phyloP scores from a whole-genome alignment of 2,888 invertebrate genomes.

The Lasioglossum pauxillum region DNA sequence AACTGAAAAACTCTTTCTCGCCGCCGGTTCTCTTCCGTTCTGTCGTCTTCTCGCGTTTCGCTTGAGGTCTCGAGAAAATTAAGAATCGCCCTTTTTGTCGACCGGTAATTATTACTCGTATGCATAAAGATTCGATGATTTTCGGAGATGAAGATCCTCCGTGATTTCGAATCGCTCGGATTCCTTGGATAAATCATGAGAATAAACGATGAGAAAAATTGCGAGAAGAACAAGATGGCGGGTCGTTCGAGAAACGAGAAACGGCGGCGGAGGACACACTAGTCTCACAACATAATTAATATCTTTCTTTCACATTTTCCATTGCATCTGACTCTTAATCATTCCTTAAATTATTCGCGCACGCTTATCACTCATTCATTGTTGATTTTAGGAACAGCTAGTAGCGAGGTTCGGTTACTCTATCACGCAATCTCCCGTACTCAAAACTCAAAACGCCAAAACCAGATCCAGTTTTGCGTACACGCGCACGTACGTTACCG shows the following conservation, averaged over 20 bases:
- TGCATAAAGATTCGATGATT: not conserved
- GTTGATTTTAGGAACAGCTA: constrained; percentile 84
- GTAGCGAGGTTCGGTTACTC: constrained; percentile 84
- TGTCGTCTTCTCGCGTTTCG: constrained; percentile 31
- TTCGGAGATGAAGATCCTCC: not conserved
- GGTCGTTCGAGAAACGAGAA: constrained; percentile 33
- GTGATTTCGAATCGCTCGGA: not conserved
- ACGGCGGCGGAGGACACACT: constrained; percentile 52
- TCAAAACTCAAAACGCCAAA: constrained; percentile 79
- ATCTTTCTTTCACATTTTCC: constrained; percentile 33
- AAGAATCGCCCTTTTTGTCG: not conserved
- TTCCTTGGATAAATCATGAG: not conserved
- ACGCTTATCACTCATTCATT: constrained; percentile 83
- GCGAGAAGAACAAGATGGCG: constrained; percentile 1
- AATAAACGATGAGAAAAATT: not conserved
- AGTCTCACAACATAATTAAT: constrained; percentile 59
- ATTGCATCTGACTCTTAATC: constrained; percentile 68
- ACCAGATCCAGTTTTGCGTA: constrained; percentile 73
- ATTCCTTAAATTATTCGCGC: constrained; percentile 78
- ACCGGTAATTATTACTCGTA: not conserved
- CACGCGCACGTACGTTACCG: constrained; percentile 80
- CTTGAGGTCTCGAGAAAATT: not conserved
- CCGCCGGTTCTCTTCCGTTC: constrained; percentile 51
- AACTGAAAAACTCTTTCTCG: constrained; percentile 72
- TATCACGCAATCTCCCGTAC: constrained; percentile 83